These are phyloP conservation scores for Diplogasteroides magnus DNA, from an alignment of 1,140 invertebrate genomes.

Conservation along the genomic window DNA sequence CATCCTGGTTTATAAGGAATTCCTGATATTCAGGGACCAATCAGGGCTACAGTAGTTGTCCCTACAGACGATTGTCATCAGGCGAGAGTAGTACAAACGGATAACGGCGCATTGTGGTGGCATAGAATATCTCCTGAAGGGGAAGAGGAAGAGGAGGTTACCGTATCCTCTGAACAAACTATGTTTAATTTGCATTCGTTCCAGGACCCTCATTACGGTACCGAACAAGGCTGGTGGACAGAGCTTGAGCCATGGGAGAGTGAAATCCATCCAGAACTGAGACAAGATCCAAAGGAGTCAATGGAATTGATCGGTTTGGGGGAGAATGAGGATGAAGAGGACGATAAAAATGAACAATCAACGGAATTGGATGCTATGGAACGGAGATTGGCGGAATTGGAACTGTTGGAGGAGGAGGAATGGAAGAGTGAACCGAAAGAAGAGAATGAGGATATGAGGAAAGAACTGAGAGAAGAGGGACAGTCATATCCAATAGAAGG, in stretches of 20 bases:
- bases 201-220: too few relatives aligned
- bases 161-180: too few relatives aligned
- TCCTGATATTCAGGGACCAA: too few relatives aligned
- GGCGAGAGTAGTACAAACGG: constrained; percentile 5
- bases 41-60: too few relatives aligned
- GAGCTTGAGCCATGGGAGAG: too few relatives aligned
- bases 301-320: not conserved
- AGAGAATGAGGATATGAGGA: not conserved
- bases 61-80: too few relatives aligned
- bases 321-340: not conserved
- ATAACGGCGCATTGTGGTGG: constrained; percentile 12
- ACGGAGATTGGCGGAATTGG: not conserved
- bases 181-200: too few relatives aligned
- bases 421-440: not conserved
- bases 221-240: too few relatives aligned
- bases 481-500: too few relatives aligned
- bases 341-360: not conserved
- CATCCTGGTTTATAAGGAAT: too few relatives aligned
- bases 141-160: not conserved
- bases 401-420: not conserved
- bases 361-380: not conserved
- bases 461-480: not conserved
- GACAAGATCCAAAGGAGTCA: not conserved
- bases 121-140: not conserved
- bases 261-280: too few relatives aligned